Evolutionary conservation across 2,113 vertebrate genomes (phyloP), one percentile per base, ranked within the genome.

Genomic region (Scatophagus argus): DNA sequence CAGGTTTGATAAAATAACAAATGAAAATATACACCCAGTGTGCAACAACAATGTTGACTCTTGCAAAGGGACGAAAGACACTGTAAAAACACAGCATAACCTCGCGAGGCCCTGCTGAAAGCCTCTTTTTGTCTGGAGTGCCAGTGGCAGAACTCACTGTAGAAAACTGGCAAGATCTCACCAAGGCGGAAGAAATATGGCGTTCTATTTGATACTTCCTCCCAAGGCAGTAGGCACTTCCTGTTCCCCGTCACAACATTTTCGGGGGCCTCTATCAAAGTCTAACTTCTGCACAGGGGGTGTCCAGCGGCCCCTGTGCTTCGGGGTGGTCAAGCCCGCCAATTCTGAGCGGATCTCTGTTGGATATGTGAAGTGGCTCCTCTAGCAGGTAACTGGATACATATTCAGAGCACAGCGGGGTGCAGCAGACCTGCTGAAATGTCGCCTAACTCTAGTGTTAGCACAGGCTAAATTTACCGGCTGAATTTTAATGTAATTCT

Each of bases 161-260:
- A 74, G 71, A 83, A 84, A 74, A 79, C 87, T 41, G 61, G 77
- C 72, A 55, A 58, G 74, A 84, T 88, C 79, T 84, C 74, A 60
- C 84, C 77, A 69, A 88, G 88, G 91, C 75, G 73, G 73, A 92
- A 86, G 34, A 90, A 89, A 88, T 73, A 81, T 78, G 77, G 55
- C 39, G 49, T 89, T 94, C 91, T 84, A 94, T 94, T 93, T 91
- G 91, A 95, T 94, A 94, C 90, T 94, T 95, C 94, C 94, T 95
- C 92, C 90, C 80, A 27, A 31, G 86, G 82, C 85, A 58, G 89
- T 66, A 60, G 76, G 86, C 44, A 86, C 91, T 94, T 95, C 94
- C 94, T 92, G 81, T 86, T 74, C 74, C 78, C 79, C 36, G 76
- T 94, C 93, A 91, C 87, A 93, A 93, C 92, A 91, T 90, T 88